These are phyloP conservation scores for Erithacus rubecula DNA, from an alignment of 2,797 vertebrate genomes.

Conservation along the genomic window DNA sequence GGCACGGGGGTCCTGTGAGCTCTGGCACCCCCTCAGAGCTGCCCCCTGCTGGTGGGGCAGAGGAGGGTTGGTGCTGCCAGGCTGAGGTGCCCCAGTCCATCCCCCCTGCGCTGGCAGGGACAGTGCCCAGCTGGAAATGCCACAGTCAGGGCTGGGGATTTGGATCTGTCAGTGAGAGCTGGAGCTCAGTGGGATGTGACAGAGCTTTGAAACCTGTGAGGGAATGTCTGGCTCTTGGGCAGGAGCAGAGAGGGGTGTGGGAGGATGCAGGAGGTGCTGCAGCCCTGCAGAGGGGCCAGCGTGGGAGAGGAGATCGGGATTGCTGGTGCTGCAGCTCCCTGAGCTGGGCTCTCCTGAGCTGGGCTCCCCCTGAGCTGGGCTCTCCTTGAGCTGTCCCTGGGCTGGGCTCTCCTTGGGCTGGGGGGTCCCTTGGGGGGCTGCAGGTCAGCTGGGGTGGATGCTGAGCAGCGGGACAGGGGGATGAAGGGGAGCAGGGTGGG, in stretches of 20 bases:
- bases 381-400: no score
- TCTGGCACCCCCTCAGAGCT: not conserved
- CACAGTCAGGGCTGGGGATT: not conserved
- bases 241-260: not conserved
- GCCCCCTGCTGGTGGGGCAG: not conserved
- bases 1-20: rapidly evolving
- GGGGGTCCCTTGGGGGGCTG: not conserved
- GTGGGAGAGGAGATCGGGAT: not conserved
- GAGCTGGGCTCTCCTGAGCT: not conserved
- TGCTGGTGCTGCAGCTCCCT: rapidly evolving
- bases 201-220: not conserved
- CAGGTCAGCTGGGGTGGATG: rapidly evolving
- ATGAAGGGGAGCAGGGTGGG: rapidly evolving
- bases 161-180: not conserved
- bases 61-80: not conserved
- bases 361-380: no score
- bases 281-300: rapidly evolving
- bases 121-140: not conserved
- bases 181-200: conserved; percentile 27
- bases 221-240: not conserved
- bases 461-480: rapidly evolving
- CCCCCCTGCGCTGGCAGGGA: not conserved
- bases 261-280: not conserved
- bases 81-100: not conserved
- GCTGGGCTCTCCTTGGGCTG: no score